These are phyloP conservation scores for Calyptommatus sinebrachiatus DNA, from an alignment of 2,113 vertebrate species.

Conservation along the genomic window DNA sequence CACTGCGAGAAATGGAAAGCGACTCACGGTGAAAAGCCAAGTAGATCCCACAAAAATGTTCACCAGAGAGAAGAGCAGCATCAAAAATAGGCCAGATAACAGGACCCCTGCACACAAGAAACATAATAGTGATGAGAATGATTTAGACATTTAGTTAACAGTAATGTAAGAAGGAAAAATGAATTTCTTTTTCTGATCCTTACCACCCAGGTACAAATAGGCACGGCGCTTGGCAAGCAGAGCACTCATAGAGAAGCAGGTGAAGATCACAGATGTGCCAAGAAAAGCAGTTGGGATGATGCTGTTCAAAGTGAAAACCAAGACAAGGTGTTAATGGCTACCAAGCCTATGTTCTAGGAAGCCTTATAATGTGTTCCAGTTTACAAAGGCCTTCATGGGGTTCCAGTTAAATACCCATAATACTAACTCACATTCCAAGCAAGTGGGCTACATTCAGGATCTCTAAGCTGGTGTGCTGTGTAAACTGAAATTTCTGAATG, in stretches of 20 bases:
- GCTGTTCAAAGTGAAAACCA: slow-evolving; percentile 61
- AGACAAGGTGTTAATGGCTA: not conserved
- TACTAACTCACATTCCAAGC: too few species aligned
- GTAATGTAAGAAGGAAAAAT: fast-evolving
- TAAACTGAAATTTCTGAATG: not conserved
- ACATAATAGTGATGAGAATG: not conserved
- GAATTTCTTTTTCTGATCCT: not conserved
- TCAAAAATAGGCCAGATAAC: slow-evolving; percentile 85
- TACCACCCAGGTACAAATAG: slow-evolving; percentile 94
- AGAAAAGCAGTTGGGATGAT: slow-evolving; percentile 93
- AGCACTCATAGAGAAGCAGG: slow-evolving; percentile 93
- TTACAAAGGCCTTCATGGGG: not conserved
- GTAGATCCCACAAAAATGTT: slow-evolving; percentile 87
- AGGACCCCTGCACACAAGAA: slow-evolving; percentile 75
- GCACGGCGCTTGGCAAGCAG: slow-evolving; percentile 89
- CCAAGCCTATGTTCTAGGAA: not conserved
- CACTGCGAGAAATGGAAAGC: not conserved
- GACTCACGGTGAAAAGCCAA: slow-evolving; percentile 85
- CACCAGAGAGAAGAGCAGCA: slow-evolving; percentile 83
- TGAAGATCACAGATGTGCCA: slow-evolving; percentile 87
- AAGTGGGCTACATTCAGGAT: not conserved
- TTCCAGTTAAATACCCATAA: not conserved
- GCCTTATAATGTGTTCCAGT: not conserved
- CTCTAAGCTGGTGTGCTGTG: not conserved
- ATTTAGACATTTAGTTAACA: too few species aligned